Base-by-base conservation (phyloP, 2,113 vertebrate species). In the Ciconia maguari region DNA sequence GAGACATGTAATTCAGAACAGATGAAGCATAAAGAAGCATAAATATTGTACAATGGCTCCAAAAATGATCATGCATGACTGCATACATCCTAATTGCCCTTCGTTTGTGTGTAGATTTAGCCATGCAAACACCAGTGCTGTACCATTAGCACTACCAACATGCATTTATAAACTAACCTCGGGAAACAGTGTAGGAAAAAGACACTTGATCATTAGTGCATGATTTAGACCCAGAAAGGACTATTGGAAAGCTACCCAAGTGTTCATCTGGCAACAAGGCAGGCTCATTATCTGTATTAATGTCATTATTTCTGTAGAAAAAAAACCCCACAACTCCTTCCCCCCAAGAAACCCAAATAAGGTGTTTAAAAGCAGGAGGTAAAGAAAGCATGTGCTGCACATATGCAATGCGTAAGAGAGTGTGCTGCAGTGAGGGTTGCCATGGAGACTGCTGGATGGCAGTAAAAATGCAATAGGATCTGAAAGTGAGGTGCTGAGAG, bases 381-480 rank as follows among this genome's bases (percentile, higher is more conserved):
- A 84, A 94, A 93, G 93, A 60, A 48, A 85, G 48, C 20, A 49
- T 44, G 36, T 51, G 76, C 55, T 81, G 64, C 57, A 75, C 76
- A 66, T 49, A 87, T 6, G 7, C 25, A 70, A 19, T 12, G 44
- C 13, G 11, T 9, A 38, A 68, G 34, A 66, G 38, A 20, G 29
- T 36, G 30, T 69, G 82, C 38, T 84, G 80, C 85, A 78, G 42
- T 17, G 34, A 89, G 78, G 14, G 96, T 98, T 97, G 90, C 91
- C 80, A 97, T 95, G 96, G 97, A 91, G 96, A 98, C 85, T 74
- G n/a, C 18, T 86, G 69, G 74, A 84, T 58, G 57, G 15, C 41
- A 89, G 18, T 10, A 77, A 81, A 89, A 91, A 82, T 55, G 51
- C 75, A 91, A 26, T 3, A 26, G 7, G n/a, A 49, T 87, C 52